Base-by-base conservation (phyloP, 1,140 invertebrate species). In the Tribolium castaneum region DNA sequence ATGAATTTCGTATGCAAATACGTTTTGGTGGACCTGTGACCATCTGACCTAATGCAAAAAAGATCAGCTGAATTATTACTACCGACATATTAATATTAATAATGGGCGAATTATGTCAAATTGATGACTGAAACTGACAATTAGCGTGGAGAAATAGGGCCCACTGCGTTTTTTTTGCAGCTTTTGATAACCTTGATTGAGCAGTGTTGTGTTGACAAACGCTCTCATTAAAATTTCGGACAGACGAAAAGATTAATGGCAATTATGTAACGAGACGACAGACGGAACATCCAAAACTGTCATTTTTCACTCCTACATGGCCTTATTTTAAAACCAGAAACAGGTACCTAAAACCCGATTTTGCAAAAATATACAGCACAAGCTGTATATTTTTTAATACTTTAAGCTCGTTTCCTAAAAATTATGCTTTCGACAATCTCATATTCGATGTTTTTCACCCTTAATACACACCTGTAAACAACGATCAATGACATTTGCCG, bases 21-120 rank as follows among this genome's bases (percentile, higher is more conserved):
- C 9, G 12, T 12, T n/a, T 12, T 59, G 54, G 10, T 76, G 75
- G 75, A 76, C 75, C 66, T 76, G 75, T 76, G 75, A 76, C 75
- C 75, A 76, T 76, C 56, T 76, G 75, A 76, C 75, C 75, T 76
- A 76, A 76, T 76, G 75, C 59, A 76, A 76, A 70, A 76, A 76
- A 76, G 59, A 66, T 66, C 59, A 66, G 25, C 59, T 66, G 59
- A 66, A 66, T 66, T 62, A 62, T 62, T 30, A 30, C 16, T 30
- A 30, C 16, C 16, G 56, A 62, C n/a, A 62, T 62, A 62, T 62
- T 66, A 66, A 66, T 66, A 66, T 66, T 66, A 66, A 66, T 66
- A 66, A 66, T 66, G 59, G 59, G 59, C 59, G 59, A 66, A 66
- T 66, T 66, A 66, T 66, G 59, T 66, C 59, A 66, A 66, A 66